Evolutionary conservation across 2,797 vertebrate species (phyloP), one percentile per base, ranked within the genome.

Genomic region (Sebastes oblongus): DNA sequence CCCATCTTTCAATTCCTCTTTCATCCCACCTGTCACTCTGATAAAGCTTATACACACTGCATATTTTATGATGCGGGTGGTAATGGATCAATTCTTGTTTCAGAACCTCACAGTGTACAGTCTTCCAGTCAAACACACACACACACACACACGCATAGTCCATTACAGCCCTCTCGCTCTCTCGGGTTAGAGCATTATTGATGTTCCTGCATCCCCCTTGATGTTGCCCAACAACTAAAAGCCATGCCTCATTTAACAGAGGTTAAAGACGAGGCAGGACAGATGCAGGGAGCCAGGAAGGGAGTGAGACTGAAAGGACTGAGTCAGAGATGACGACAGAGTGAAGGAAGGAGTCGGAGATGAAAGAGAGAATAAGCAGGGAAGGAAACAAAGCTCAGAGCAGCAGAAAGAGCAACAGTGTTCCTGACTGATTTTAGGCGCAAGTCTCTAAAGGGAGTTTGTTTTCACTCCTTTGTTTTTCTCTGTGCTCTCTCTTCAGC

Each of bases 201-300:
- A 93, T 92, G 91, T 92, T 87, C 82, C 91, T 90, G 77, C 88
- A 85, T 90, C 89, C 80, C 81, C 81, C 84, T 92, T 92, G 90
- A 93, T 93, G 93, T 93, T 92, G 87, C 62, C 86, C 90, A 90
- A 90, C 91, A 91, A 76, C 91, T 93, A 93, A 93, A 93, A 94
- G 91, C 89, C 82, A 82, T 34, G 83, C 59, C 62, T 93, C 89
- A 86, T 90, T 92, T 90, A 86, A 20, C 80, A 77, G 85, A 89
- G 87, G 89, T 87, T 88, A 92, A 88, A 89, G 87, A 90, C 68
- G 78, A 90, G 72, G 85, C 54, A 67, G 85, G 83, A 66, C 56
- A 62, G 50, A 69, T 42, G 69, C 30, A 6, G 84, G 88, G 80
- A 85, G 83, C 66, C 83, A 85, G 85, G 84, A 87, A 81, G 82